Base-by-base conservation (phyloP, 2,797 vertebrate species). In the Novumbra hubbsi region DNA sequence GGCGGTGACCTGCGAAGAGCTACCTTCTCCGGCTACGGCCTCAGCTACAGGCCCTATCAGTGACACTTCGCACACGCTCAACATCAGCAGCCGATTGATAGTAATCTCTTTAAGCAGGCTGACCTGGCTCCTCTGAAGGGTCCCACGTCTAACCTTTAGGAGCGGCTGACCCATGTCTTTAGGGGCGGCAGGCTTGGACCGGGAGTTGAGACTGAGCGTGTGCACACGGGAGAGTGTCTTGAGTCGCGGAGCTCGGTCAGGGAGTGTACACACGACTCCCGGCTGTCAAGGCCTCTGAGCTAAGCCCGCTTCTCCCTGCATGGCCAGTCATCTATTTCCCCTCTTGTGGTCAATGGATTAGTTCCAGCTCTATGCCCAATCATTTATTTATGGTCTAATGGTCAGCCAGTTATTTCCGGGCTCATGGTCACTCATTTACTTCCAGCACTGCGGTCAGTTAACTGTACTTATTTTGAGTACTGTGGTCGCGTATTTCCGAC, bases 271-370 rank as follows among this genome's bases (percentile, higher is more conserved):
- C 80, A 84, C 75, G 76, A 82, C 84, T 83, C 82, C 72, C 50
- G 76, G 85, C 85, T 88, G 89, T 89, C 88, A 87, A 87, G 86
- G 76, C 90, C 88, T 86, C 69, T 50, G 83, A 88, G 88, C 81
- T 81, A 84, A 83, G 84, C 85, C 81, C 81, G 81, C 84, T 89
- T 87, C 80, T 82, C 49, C 78, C 88, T 82, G 88, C 88, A 88
- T 89, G 87, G 90, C 91, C 90, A 85, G 87, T 90, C 84, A 86
- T 91, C 84, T 86, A 86, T 86, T 84, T 81, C 80, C 86, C 84
- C 89, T 89, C 84, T 85, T 89, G 88, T 89, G 90, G 92, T 91
- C 88, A 84, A 78, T 83, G 78, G 76, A 90, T 90, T 89, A 91
- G 81, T 90, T 90, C 85, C 83, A 79, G 21, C 79, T 32, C 62